Percentiles rank a stretch among this genome's conserved stretches.
Conservation (phyloP, 2,797 vertebrate genomes). For the Oceanodroma leucorhoa region DNA sequence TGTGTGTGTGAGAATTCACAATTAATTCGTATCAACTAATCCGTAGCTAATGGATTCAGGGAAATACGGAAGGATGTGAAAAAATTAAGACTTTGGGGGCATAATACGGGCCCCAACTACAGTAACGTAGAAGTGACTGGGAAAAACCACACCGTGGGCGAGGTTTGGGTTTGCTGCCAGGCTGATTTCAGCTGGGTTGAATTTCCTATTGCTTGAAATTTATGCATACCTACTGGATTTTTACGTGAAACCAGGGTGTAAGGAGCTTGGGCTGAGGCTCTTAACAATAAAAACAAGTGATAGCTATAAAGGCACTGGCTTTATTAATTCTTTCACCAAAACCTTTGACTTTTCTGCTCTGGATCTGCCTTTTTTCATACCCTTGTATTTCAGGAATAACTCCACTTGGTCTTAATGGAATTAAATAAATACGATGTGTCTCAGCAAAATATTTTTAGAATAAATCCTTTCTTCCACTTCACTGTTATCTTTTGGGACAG, state of each 20-base stretch:
- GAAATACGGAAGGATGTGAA: accelerated
- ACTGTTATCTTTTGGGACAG: background rate
- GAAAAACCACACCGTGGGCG: background rate
- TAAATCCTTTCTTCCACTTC: background rate
- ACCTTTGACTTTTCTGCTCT: background rate
- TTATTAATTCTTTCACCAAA: background rate
- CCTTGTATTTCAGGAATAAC: background rate
- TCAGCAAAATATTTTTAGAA: background rate
- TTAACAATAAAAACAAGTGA: background rate
- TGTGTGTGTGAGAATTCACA: background rate
- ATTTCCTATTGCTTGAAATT: constrained; percentile 1
- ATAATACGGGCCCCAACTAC: background rate
- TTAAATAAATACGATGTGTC: background rate
- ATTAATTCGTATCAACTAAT: background rate
- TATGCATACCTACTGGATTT: background rate
- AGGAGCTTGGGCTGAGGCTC: background rate
- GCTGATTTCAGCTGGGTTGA: background rate
- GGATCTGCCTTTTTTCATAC: background rate
- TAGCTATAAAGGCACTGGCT: background rate
- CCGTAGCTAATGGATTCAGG: background rate
- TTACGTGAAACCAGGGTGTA: background rate
- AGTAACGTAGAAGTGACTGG: background rate
- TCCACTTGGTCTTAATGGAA: background rate
- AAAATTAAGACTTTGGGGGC: background rate
- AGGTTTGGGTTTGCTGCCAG: background rate